Base-by-base conservation (phyloP, 2,113 vertebrate species). In the Recurvirostra avosetta region DNA sequence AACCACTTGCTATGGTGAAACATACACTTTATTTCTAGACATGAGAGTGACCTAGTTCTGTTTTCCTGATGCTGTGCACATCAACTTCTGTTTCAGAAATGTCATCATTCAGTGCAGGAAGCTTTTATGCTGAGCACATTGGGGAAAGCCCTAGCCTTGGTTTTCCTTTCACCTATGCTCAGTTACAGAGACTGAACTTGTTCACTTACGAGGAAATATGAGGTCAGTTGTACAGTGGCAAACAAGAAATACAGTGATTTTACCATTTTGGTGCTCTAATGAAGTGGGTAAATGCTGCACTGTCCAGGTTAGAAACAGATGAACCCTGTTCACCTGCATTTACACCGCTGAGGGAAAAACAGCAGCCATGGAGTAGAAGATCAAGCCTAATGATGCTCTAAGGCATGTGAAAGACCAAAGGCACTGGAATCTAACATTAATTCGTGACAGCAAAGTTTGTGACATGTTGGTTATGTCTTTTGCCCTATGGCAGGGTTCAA, bases 1-100 rank as follows among this genome's bases (percentile, higher is more conserved):
- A 85, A 29, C 2, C 5, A 15, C 50, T 94, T 94, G 79, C 65
- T 85, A 45, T 79, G 43, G 63, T 83, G 49, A 66, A 89, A 68
- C 56, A 66, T 50, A 50, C 13, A 36, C 75, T 68, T 62, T 78
- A 72, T 86, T 96, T 93, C 62, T 55, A 87, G 38, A 94, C 52
- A 61, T 45, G 56, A 76, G 15, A 61, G 47, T 94, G 92, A 96
- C 88, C 97, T 97, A 97, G 84, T 97, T 97, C 88, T 94, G 79
- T 80, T 96, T 90, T 93, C 74, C 94, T 92, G 81, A 77, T 92
- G 86, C 59, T 95, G 41, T 88, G 61, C 72, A 91, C 21, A 78
- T 76, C 61, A 10, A 19, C 55, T 90, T 93, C 30, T 78, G 21
- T 84, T 90, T 82, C 65, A 61, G 56, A 81, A 72, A 83, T 47